Evolutionary conservation across 2,888 invertebrate species (phyloP).

Genomic region (Cryptus viduatorius): DNA sequence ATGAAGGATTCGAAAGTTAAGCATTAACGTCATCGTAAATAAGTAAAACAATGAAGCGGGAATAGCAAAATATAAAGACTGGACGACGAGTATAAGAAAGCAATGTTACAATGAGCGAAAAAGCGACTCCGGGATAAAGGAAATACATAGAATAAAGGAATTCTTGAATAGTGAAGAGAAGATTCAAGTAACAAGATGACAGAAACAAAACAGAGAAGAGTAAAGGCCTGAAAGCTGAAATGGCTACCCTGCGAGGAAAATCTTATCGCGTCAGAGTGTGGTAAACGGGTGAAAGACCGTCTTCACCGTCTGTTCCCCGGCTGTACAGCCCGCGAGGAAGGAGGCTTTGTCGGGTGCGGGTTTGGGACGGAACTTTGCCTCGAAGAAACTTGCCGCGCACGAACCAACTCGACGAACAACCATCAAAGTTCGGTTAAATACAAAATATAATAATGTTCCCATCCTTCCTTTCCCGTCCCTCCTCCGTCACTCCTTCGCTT

Average conservation of each 20-base stretch:
- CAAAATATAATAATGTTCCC: slow-evolving; percentile 63
- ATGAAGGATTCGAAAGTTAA: background rate
- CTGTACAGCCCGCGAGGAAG: no score
- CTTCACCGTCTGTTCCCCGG: slow-evolving; percentile 4
- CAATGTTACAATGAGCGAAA: background rate
- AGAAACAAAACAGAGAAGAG: background rate
- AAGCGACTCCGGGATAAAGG: background rate
- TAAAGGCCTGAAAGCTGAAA: slow-evolving; percentile 2
- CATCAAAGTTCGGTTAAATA: slow-evolving; percentile 61
- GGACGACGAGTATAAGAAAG: background rate
- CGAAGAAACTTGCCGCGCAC: slow-evolving; percentile 22
- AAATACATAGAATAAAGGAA: background rate
- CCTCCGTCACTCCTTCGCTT: background rate
- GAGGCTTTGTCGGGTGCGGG: slow-evolving; percentile 15
- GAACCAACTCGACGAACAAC: slow-evolving; percentile 36
- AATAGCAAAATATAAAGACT: background rate
- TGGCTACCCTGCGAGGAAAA: slow-evolving; percentile 1
- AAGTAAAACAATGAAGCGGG: background rate
- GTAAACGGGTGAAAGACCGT: slow-evolving; percentile 29
- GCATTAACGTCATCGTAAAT: background rate
- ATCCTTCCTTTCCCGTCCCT: slow-evolving; percentile 26
- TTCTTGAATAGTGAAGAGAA: background rate
- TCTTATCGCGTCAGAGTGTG: background rate
- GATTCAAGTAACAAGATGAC: background rate
- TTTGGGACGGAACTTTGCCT: slow-evolving; percentile 20